A percentile compares a stretch with the other conserved stretches of the same genome.
These are phyloP conservation scores for Tarsius wallacei DNA, from an alignment of 2,797 vertebrate species.

Conservation along the genomic window DNA sequence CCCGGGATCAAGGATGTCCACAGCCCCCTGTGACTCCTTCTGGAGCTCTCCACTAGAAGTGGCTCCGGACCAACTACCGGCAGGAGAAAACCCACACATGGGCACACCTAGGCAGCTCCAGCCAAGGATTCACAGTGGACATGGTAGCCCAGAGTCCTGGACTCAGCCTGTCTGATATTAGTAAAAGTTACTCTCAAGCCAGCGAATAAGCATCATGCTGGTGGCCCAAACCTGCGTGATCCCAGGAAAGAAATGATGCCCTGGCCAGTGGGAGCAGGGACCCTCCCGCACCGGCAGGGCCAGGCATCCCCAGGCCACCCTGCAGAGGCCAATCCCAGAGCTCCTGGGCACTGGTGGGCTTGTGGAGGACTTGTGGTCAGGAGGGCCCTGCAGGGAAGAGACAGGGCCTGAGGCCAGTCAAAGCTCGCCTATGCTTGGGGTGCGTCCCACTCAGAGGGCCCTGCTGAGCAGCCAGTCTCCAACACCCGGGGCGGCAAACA, in stretches of 20 bases:
- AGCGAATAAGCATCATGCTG: neutral
- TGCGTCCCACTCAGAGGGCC: neutral
- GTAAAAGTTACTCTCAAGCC: neutral
- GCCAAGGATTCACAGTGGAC: neutral
- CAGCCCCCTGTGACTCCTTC: neutral
- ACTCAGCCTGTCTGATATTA: neutral
- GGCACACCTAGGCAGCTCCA: neutral
- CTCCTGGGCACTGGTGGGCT: neutral
- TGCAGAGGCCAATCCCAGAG: neutral
- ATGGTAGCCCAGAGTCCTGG: neutral
- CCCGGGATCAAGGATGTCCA: neutral
- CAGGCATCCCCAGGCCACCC: neutral
- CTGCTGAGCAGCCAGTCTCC: neutral
- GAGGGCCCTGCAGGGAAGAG: neutral
- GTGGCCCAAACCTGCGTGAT: neutral
- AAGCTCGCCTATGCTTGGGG: neutral
- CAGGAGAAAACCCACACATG: neutral
- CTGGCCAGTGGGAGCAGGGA: neutral
- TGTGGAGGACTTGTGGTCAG: rapidly evolving
- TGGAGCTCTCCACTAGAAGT: neutral
- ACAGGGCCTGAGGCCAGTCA: neutral
- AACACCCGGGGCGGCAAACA: neutral
- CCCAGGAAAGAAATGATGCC: neutral
- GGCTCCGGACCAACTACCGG: neutral
- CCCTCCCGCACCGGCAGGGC: neutral